These are phyloP conservation scores for Xylophagus ater DNA, from an alignment of 2,888 invertebrate species.

Conservation along the genomic window DNA sequence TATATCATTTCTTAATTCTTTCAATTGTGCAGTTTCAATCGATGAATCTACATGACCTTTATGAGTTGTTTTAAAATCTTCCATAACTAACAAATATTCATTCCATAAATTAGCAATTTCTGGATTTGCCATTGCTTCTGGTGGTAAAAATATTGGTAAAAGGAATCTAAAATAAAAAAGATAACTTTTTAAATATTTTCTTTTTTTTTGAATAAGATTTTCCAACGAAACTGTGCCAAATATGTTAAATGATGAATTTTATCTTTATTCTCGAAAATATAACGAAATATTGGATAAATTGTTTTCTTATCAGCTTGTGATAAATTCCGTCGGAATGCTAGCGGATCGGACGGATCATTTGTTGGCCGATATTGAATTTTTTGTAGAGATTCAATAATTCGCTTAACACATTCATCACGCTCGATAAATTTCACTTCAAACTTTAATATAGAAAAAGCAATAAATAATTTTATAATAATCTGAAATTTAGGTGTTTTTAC, in stretches of 20 bases:
- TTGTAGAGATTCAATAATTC: conserved; percentile 57
- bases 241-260: conserved; percentile 74
- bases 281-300: conserved; percentile 66
- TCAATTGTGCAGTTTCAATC: conserved; percentile 51
- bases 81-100: conserved; percentile 62
- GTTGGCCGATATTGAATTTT: conserved; percentile 68
- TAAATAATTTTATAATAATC: background rate
- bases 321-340: conserved; percentile 38
- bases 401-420: conserved; percentile 61
- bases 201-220: background rate
- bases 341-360: conserved; percentile 37
- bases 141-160: conserved; percentile 56
- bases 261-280: conserved; percentile 63
- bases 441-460: conserved; percentile 24
- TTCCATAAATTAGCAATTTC: conserved; percentile 59
- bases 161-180: conserved; percentile 36
- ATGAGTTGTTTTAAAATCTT: conserved; percentile 70
- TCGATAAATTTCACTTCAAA: conserved; percentile 63
- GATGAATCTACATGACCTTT: conserved; percentile 54
- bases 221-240: conserved; percentile 51
- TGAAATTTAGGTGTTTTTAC: conserved; percentile 26
- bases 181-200: background rate
- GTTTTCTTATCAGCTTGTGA: conserved; percentile 58
- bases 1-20: conserved; percentile 74
- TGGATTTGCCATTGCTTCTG: conserved; percentile 61